A percentile compares a stretch with the other conserved stretches of the same genome.
Conservation (phyloP, 2,797 vertebrate genomes). For the Ctenopoma kingsleyae region DNA sequence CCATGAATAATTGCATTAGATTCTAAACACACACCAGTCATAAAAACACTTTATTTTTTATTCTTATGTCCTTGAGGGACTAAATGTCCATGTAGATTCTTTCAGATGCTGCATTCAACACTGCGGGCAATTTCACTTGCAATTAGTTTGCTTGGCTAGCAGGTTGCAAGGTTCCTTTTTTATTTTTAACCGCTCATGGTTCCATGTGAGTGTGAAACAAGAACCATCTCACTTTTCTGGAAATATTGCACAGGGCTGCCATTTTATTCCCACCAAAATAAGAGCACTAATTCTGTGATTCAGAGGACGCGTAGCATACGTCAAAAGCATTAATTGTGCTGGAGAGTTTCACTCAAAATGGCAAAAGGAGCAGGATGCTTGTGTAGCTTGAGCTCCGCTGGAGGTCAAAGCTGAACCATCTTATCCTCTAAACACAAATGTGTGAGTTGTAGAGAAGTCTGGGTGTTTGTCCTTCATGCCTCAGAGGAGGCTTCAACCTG, state of each 20-base stretch:
- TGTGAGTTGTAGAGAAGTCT: conserved; percentile 43
- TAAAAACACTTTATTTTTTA: conserved; percentile 43
- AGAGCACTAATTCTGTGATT: conserved; percentile 1
- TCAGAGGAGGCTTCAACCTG: conserved; percentile 75
- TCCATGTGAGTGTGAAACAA: conserved; percentile 8
- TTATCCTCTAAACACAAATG: conserved; percentile 58
- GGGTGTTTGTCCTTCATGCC: conserved; percentile 79
- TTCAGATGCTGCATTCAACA: conserved; percentile 19
- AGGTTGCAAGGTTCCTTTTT: conserved; percentile 6
- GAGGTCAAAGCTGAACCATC: conserved; percentile 61
- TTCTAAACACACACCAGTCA: conserved; percentile 42
- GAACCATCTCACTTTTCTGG: conserved; percentile 7
- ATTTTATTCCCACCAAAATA: conserved; percentile 40
- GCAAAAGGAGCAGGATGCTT: conserved; percentile 51
- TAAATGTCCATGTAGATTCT: conserved; percentile 34
- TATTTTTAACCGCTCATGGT: neutral
- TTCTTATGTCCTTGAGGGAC: conserved; percentile 36
- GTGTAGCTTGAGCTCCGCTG: conserved; percentile 54
- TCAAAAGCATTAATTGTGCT: conserved; percentile 21
- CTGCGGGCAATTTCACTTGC: conserved; percentile 25
- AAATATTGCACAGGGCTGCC: conserved; percentile 16
- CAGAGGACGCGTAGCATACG: conserved; percentile 25
- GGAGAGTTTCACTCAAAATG: conserved; percentile 30
- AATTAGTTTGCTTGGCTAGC: conserved; percentile 1
- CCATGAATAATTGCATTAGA: conserved; percentile 28